These are phyloP conservation scores for Cuculus canorus DNA, from an alignment of 2,797 vertebrate genomes.

Conservation along the genomic window DNA sequence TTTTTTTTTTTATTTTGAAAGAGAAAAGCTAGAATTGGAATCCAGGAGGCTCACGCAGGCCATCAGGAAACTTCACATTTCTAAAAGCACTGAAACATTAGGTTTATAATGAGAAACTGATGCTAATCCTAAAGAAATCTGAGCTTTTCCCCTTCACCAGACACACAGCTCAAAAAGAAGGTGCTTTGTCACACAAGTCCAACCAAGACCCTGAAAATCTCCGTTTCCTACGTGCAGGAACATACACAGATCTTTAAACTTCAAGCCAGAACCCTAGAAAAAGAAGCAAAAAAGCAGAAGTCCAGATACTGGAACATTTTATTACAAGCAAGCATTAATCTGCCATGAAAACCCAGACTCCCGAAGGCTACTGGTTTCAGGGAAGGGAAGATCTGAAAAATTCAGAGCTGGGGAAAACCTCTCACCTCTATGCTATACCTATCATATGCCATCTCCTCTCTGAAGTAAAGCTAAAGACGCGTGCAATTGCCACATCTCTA, in stretches of 20 bases:
- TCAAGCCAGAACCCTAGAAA: neutral
- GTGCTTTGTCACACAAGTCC: neutral
- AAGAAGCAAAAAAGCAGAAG: too few relatives aligned
- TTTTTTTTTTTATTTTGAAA: neutral
- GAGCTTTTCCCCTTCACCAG: neutral
- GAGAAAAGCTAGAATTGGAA: neutral
- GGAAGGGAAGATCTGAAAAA: neutral
- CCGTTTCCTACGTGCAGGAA: neutral
- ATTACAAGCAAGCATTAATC: accelerated
- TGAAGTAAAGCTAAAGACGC: neutral
- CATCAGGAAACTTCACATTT: neutral
- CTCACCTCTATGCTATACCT: accelerated
- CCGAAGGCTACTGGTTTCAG: accelerated
- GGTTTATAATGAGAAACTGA: neutral
- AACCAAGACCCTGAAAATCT: neutral
- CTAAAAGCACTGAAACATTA: neutral
- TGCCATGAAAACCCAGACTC: neutral
- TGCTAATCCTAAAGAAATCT: neutral
- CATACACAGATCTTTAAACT: neutral
- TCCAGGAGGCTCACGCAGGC: neutral
- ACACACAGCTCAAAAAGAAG: neutral
- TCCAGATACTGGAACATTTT: too few relatives aligned
- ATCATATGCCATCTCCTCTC: neutral
- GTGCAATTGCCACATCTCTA: neutral
- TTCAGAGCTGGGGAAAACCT: neutral